Percentiles rank a stretch among this genome's conserved stretches.
Conservation (phyloP, 2,888 invertebrate genomes). For the Phanerotoma sp. region DNA sequence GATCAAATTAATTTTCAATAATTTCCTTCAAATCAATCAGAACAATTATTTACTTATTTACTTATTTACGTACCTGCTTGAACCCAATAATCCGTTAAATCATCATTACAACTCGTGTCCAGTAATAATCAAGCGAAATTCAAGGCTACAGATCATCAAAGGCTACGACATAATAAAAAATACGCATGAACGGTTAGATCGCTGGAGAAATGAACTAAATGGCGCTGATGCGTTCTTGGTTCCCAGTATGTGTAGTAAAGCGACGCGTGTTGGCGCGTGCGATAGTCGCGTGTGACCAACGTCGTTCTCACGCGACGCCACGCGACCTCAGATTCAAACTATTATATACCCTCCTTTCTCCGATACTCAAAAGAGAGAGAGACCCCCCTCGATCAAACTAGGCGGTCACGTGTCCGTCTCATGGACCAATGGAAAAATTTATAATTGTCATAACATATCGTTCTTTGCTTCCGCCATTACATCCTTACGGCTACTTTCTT, state of each 20-base stretch:
- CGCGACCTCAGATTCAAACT: slow-evolving; percentile 11
- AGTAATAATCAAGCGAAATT: slow-evolving; percentile 4
- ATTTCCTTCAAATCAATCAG: no score
- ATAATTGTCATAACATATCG: slow-evolving; percentile 55
- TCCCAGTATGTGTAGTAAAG: slow-evolving; percentile 14
- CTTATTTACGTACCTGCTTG: no score
- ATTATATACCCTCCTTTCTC: neutral
- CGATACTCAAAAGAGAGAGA: no score
- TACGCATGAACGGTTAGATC: no score
- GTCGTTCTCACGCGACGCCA: slow-evolving; percentile 53
- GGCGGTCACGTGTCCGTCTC: neutral
- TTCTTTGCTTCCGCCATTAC: slow-evolving; percentile 13
- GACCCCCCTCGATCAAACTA: neutral
- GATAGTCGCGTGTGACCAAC: slow-evolving; percentile 55
- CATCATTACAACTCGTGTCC: no score
- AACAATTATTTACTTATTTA: no score
- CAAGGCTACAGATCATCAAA: slow-evolving; percentile 18
- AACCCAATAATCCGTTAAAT: no score
- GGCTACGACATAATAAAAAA: neutral
- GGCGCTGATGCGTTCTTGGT: neutral
- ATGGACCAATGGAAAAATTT: slow-evolving; percentile 46
- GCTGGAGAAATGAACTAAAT: neutral
- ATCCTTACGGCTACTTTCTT: neutral
- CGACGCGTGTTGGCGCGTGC: slow-evolving; percentile 52
- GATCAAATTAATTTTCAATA: no score